Evolutionary conservation across 1,140 invertebrate genomes (phyloP).

Genomic region (Bilobella aurantiaca): DNA sequence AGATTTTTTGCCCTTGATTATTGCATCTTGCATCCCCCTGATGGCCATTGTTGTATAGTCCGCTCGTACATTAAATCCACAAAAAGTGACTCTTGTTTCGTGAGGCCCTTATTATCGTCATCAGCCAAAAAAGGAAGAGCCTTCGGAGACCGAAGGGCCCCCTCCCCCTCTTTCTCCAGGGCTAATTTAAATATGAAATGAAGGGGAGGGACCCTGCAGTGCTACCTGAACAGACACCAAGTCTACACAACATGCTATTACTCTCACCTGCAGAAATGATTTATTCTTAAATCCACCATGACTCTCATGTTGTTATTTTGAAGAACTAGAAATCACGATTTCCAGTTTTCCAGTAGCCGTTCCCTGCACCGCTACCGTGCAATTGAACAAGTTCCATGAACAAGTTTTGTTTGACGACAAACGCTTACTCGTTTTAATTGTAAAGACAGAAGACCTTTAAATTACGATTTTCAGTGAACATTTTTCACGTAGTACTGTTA

Average conservation of each 20-base stretch:
- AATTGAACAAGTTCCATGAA: too few relatives aligned
- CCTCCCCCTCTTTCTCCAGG: background rate
- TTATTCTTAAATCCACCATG: background rate
- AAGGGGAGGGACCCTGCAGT: background rate
- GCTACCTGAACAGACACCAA: background rate
- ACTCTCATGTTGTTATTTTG: background rate
- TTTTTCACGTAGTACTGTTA: background rate
- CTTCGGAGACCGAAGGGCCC: background rate
- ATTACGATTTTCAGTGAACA: background rate
- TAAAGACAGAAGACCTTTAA: background rate
- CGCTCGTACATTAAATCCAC: background rate
- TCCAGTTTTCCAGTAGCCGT: background rate
- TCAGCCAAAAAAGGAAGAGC: background rate
- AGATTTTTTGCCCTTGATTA: conserved; percentile 8
- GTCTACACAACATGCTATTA: background rate
- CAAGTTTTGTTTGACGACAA: background rate
- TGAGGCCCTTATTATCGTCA: background rate
- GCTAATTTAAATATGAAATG: background rate
- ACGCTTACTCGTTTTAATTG: background rate
- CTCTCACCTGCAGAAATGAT: background rate
- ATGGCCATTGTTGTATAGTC: background rate
- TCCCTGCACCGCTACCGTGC: too few relatives aligned
- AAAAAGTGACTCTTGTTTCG: background rate
- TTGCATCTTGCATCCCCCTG: conserved; percentile 2
- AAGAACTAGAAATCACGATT: background rate